Evolutionary conservation across 2,797 vertebrate species (phyloP).

Genomic region (Tarsius wallacei): DNA sequence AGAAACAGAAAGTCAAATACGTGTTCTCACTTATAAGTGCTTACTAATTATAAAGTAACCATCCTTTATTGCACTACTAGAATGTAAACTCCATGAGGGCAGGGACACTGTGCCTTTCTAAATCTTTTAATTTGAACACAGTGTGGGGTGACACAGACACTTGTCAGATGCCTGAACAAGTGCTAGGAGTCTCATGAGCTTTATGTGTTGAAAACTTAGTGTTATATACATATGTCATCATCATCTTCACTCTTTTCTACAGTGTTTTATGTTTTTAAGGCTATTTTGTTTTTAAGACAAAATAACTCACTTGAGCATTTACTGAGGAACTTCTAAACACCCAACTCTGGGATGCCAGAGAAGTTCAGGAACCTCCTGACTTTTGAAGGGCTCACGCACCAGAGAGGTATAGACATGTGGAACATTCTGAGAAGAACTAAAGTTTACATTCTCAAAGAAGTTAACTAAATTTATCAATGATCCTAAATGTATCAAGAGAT

Average conservation of each 20-base stretch:
- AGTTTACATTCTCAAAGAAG: not conserved
- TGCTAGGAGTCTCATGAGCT: not conserved
- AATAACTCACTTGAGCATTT: not conserved
- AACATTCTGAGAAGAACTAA: not conserved
- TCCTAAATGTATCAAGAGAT: not conserved
- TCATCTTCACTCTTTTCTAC: not conserved
- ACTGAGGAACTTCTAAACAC: not conserved
- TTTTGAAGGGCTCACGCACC: not conserved
- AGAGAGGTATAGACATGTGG: not conserved
- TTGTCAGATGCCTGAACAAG: rapidly evolving
- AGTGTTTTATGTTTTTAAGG: not conserved
- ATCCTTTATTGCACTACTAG: not conserved
- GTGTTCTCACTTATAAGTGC: no score
- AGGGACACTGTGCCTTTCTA: no score
- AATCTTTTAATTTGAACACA: no score
- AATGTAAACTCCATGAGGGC: rapidly evolving
- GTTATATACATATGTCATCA: no score
- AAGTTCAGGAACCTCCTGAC: not conserved
- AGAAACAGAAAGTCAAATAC: no score
- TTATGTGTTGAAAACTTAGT: rapidly evolving
- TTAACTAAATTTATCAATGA: not conserved
- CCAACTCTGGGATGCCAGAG: not conserved
- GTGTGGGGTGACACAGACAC: not conserved
- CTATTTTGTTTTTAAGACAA: not conserved
- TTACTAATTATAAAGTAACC: not conserved